Evolutionary conservation across 2,888 invertebrate genomes (phyloP), one percentile per base, ranked within the genome.

Genomic region (Pseudococcus longispinus): DNA sequence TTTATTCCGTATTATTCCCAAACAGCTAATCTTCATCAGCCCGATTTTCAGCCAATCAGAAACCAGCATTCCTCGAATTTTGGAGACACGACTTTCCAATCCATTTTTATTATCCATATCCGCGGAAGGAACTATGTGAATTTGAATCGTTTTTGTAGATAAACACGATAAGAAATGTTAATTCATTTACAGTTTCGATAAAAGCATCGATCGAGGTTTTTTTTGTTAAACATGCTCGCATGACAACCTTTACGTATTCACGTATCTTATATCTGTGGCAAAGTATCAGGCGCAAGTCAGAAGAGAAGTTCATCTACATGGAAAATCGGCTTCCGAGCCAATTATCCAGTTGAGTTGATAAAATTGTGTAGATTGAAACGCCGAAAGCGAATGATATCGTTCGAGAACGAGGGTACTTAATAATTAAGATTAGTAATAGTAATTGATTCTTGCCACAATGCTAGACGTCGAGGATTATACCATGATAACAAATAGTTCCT

Each of bases 351-450:
- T 11, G 65, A 26, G 26, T 51, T 65, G 65, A 65, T 65, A 18
- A 74, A 32, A 74, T 32, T 32, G 37, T 18, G 18, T 5, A n/a
- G 37, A 74, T 2, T 18, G 37, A 37, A 80, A 42, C 77, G 15
- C 77, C 37, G n/a, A 80, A 80, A 42, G 29, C 77, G 18, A 74
- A 32, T 37, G 26, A 74, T 70, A 70, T 74, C 74, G 74, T 74
- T 74, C 6, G 74, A 29, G 37, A 74, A 3, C 26, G n/a, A 74
- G 74, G 74, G 32, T 74, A 74, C 74, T 74, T 80, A 5, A 8
- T 80, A 80, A 80, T 42, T 42, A 80, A 80, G 77, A 80, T 80
- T 42, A 80, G 42, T 2, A 80, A 15, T n/a, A 42, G 77, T 80
- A 80, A 80, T 80, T 80, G 77, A 80, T 80, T 80, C 42, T 80